A percentile compares a stretch with the other conserved stretches of the same genome.
Evolutionary conservation across 2,113 vertebrate species (phyloP).

Genomic region (Cryptomyrus ogoouensis): DNA sequence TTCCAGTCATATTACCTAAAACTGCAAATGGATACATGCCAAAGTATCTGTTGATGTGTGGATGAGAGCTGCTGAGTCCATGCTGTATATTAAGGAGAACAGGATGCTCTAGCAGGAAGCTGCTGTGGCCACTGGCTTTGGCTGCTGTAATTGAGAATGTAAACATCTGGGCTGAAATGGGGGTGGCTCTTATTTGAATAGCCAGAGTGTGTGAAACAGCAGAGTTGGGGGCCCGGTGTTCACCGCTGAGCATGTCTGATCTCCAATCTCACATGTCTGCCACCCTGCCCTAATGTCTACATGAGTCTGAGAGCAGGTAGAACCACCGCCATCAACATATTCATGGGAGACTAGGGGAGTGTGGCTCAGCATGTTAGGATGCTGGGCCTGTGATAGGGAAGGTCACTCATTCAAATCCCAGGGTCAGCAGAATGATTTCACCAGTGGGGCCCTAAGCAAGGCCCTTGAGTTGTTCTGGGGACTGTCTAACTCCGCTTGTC

Average conservation of each 20-base stretch:
- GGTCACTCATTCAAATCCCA: not conserved
- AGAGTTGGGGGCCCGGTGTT: not conserved
- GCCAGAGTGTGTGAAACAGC: not conserved
- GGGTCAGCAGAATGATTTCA: not conserved
- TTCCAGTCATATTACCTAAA: not conserved
- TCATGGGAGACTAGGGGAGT: not conserved
- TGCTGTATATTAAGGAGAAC: not conserved
- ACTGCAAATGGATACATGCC: not conserved
- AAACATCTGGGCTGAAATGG: not conserved
- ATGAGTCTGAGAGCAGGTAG: not conserved
- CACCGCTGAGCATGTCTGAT: not conserved
- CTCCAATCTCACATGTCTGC: not conserved
- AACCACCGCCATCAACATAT: not conserved
- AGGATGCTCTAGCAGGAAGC: not conserved
- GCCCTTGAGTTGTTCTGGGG: not conserved
- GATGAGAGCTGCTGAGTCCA: not conserved
- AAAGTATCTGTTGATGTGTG: not conserved
- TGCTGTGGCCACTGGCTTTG: not conserved
- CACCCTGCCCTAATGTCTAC: not conserved
- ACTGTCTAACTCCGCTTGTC: not conserved
- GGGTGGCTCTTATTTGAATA: not conserved
- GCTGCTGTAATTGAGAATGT: not conserved
- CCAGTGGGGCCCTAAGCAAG: not conserved
- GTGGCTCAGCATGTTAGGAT: not conserved
- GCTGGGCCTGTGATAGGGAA: not conserved